Base-by-base conservation (phyloP, 2,888 invertebrate genomes). In the Altica lythri region DNA sequence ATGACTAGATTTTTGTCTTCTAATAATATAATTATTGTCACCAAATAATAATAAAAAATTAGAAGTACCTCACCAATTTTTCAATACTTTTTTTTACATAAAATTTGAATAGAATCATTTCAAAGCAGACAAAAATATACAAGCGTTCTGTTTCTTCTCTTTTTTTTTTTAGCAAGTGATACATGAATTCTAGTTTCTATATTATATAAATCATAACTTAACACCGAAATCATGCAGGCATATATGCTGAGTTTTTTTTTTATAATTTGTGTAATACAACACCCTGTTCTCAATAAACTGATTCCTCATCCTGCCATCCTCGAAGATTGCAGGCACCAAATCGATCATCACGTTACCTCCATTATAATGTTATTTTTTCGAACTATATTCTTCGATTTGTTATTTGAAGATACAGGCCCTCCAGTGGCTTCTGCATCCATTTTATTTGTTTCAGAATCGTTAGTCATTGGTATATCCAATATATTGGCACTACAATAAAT, bases 341-440 rank as follows among this genome's bases (percentile, higher is more conserved):
- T 49, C 37, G 53, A 58, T 57, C 81, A 81, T 82, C 82, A 82
- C 78, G 82, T 82, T 75, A 82, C 82, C 79, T 82, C 82, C 82
- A 82, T 82, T 64, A 81, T 80, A 61, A 82, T 73, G 68, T 80
- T 79, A 74, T 80, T 81, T 70, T 81, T 79, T 72, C 63, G 53
- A 49, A 80, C 79, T 64, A 80, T 77, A 65, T 74, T 74, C 64
- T 78, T 79, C 62, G 70, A 68, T 63, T 71, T 74, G 66, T 72
- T 72, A 57, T 61, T 61, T 45, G 55, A 40, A 6, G 62, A 58
- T 42, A 54, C 57, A 44, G 60, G 42, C 53, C 59, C 54, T 14
- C 58, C 61, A 43, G 69, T 60, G 49, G 71, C 64, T 45, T 71
- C 65, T 53, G 70, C 63, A 50, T 60, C 69, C 65, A 63, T 65